A percentile compares a stretch with the other conserved stretches of the same genome.
Conservation (phyloP, 2,888 invertebrate species). For the Melinaea marsaeus region DNA sequence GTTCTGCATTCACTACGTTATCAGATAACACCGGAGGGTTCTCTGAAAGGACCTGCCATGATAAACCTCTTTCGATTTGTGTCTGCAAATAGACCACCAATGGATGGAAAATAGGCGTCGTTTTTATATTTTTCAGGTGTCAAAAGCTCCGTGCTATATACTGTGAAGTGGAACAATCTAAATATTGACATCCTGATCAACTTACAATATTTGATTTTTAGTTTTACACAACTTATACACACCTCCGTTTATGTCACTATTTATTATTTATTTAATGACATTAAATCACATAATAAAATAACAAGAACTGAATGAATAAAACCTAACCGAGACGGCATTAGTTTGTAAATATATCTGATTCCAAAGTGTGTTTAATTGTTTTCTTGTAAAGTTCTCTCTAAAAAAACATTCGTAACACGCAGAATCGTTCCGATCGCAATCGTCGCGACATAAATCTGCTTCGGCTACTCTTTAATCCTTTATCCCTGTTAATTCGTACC, state of each 20-base stretch:
- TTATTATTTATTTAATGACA: no score
- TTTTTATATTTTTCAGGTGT: constrained; percentile 52
- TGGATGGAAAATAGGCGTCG: constrained; percentile 69
- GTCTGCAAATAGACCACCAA: constrained; percentile 64
- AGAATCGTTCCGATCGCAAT: constrained; percentile 72
- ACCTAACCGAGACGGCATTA: neutral
- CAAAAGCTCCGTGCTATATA: neutral
- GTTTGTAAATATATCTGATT: constrained; percentile 25
- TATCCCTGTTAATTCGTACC: constrained; percentile 77
- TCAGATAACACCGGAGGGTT: constrained; percentile 71
- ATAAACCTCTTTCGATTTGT: constrained; percentile 70
- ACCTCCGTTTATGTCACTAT: no score
- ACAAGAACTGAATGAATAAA: neutral
- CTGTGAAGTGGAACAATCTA: constrained; percentile 1
- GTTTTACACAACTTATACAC: neutral
- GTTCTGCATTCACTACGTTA: constrained; percentile 69
- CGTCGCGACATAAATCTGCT: constrained; percentile 75
- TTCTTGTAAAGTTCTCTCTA: constrained; percentile 27
- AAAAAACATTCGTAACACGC: constrained; percentile 62
- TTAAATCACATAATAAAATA: no score
- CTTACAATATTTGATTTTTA: neutral
- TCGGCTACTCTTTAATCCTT: constrained; percentile 77
- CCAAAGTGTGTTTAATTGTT: constrained; percentile 32
- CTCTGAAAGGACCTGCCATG: constrained; percentile 62
- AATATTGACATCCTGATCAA: neutral